Evolutionary conservation across 2,113 vertebrate genomes (phyloP).

Genomic region (Apteryx owenii): DNA sequence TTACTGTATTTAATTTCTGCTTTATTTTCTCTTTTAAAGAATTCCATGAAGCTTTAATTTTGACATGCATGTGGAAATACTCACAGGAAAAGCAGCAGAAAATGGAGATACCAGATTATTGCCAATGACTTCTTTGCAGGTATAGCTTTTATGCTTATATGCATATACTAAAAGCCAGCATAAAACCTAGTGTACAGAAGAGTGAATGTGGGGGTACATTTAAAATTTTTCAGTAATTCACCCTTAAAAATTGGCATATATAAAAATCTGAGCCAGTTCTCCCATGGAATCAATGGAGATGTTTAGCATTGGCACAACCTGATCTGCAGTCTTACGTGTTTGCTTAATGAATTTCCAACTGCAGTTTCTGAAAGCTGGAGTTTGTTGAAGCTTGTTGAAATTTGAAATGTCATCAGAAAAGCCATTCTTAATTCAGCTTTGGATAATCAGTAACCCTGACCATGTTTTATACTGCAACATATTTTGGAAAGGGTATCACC

Average conservation of each 20-base stretch:
- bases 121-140: background rate
- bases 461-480: background rate
- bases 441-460: background rate
- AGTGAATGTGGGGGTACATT: background rate
- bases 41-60: background rate
- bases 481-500: background rate
- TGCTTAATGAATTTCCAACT: background rate
- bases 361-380: background rate
- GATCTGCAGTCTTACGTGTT: background rate
- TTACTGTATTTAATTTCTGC: background rate
- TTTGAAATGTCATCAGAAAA: background rate
- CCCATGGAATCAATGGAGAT: background rate
- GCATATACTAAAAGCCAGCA: background rate
- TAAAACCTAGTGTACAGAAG: background rate
- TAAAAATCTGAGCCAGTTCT: background rate
- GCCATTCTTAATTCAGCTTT: background rate
- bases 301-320: background rate
- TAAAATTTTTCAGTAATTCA: background rate
- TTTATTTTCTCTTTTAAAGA: background rate
- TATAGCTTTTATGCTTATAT: background rate
- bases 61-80: fast-evolving
- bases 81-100: background rate
- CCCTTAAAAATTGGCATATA: background rate
- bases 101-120: background rate
- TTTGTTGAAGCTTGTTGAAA: background rate